Evolutionary conservation across 2,888 invertebrate genomes (phyloP), one percentile per base, ranked within the genome.

Genomic region (Entomobrya proxima): DNA sequence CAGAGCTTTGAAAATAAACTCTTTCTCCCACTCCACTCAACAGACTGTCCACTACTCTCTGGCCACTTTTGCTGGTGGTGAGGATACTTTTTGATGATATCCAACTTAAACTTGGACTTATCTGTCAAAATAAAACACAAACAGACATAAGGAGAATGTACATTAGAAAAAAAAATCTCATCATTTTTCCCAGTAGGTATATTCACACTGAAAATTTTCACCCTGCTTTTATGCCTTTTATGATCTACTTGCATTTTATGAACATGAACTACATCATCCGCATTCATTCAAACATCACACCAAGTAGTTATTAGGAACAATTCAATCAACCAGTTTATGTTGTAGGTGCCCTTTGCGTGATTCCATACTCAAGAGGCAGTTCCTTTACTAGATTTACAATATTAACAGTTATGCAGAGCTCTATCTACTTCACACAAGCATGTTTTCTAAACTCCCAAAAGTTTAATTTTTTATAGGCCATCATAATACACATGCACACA

Each of bases 41-140:
- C 69, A n/a, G 40, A n/a, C 75, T 44, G 6, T 37, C 40, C 75
- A 21, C 30, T 35, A n/a, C 52, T 67, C 44, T 52, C 64, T 79
- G 52, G 69, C 69, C 27, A 79, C 78, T 78, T 78, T 61, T 47
- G 47, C 55, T 64, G n/a, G n/a, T n/a, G n/a, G n/a, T n/a, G n/a
- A n/a, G n/a, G n/a, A n/a, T n/a, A n/a, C n/a, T n/a, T n/a, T n/a
- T n/a, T n/a, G 78, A 77, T 55, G 75, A 58, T 77, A 78, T 78
- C 78, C 78, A 64, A 64, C 37, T 61, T 61, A 44, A 27, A 64
- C 64, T 69, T 81, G 74, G 75, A 76, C 44, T 77, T 83, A 83
- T 83, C 77, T 76, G 76, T 75, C 64, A 82, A 64, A 61, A n/a
- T n/a, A n/a, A 80, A 58, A 77, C 27, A 61, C 50, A 77, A 58